phyloP scores from a whole-genome alignment of 1,140 invertebrate genomes.

The Drosophila tristis region DNA sequence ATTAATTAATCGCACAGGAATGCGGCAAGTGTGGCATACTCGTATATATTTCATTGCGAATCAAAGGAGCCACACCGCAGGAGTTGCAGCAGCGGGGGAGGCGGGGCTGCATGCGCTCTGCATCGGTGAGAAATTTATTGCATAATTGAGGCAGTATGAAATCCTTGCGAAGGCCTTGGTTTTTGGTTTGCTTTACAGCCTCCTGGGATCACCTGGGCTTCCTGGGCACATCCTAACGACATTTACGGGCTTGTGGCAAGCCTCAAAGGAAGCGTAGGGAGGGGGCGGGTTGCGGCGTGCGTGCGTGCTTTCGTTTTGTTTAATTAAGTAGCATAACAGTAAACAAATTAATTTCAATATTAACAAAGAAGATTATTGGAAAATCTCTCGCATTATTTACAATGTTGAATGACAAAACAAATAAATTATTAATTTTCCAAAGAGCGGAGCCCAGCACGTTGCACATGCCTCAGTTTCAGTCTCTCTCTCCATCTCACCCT shows the following conservation, averaged over 20 bases:
- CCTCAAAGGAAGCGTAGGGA: slow-evolving; percentile 17
- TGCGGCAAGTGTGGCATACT: slow-evolving; percentile 40
- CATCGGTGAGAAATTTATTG: slow-evolving; percentile 78
- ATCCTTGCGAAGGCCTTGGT: slow-evolving; percentile 62
- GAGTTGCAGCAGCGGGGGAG: too few relatives aligned
- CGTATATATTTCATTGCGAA: slow-evolving; percentile 63
- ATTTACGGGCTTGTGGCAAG: slow-evolving; percentile 72
- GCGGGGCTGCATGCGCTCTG: slow-evolving; percentile 8
- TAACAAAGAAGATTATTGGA: slow-evolving; percentile 83
- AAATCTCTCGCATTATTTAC: slow-evolving; percentile 82
- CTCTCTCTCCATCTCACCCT: too few relatives aligned
- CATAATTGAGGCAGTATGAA: slow-evolving; percentile 77
- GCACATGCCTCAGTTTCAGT: too few relatives aligned
- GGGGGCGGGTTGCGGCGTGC: neutral
- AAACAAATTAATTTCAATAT: slow-evolving; percentile 83
- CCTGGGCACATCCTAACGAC: slow-evolving; percentile 38
- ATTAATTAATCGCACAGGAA: slow-evolving; percentile 64
- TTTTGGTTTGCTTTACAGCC: slow-evolving; percentile 10
- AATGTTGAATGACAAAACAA: slow-evolving; percentile 81
- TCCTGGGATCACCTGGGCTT: slow-evolving; percentile 12
- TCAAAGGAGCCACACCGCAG: slow-evolving; percentile 31
- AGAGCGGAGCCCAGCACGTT: slow-evolving; percentile 17
- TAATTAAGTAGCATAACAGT: slow-evolving; percentile 82
- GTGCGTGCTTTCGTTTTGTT: slow-evolving; percentile 60
- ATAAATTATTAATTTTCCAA: slow-evolving; percentile 80